A percentile compares a stretch with the other conserved stretches of the same genome.
phyloP scores from a whole-genome alignment of 2,797 vertebrate genomes.

The Hirundo rustica region DNA sequence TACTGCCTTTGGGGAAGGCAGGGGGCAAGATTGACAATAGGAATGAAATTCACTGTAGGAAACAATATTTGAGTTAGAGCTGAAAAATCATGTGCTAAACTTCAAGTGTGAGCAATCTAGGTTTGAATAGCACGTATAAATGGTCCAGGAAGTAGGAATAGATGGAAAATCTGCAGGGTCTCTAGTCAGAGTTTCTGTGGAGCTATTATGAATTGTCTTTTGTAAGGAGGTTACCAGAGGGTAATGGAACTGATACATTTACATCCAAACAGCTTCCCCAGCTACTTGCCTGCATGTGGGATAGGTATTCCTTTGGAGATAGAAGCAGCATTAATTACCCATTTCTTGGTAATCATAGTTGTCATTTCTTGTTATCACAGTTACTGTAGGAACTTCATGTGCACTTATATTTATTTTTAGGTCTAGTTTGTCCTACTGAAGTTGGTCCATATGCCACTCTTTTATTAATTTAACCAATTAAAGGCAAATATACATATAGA shows the following conservation, averaged over 20 bases:
- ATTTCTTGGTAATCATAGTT: neutral
- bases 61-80: neutral
- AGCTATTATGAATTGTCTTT: neutral
- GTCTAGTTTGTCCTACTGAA: neutral
- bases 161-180: neutral
- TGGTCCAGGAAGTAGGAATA: neutral
- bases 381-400: neutral
- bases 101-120: neutral
- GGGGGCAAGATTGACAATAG: neutral
- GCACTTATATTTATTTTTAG: neutral
- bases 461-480: neutral
- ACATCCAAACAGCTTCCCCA: neutral
- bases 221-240: neutral
- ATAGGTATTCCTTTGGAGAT: neutral
- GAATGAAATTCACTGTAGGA: neutral
- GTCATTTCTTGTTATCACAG: neutral
- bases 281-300: neutral
- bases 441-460: neutral
- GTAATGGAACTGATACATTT: neutral
- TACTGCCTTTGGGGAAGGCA: neutral
- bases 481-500: neutral
- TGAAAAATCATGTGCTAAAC: neutral
- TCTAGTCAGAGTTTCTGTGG: neutral
- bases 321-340: fast-evolving
- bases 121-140: neutral